Evolutionary conservation across 2,888 invertebrate species (phyloP), one percentile per base, ranked within the genome.

Genomic region (Platerodrilus igneus): DNA sequence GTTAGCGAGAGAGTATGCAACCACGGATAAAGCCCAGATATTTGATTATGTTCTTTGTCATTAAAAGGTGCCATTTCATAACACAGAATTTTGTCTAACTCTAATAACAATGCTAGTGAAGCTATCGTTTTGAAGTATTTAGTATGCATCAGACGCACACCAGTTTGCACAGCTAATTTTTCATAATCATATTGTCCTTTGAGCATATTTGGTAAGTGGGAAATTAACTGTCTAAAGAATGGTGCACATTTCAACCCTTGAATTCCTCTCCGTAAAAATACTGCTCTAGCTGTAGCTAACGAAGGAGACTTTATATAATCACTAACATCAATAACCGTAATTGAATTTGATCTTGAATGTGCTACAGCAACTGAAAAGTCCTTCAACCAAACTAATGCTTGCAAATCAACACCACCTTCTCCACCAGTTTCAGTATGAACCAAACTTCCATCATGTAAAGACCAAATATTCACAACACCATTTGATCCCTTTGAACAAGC

Each of bases 401-500:
- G 67, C 0, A 69, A 62, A 17, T 59, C 58, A 7, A 70, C 67
- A 0, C 78, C 78, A 2, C 69, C 67, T n/a, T n/a, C n/a, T 32
- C 56, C 65, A 2, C 76, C 77, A 7, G 72, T 69, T 14, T 70
- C 60, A 0, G 77, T 76, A 51, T 77, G 72, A 4, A 77, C 62
- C 25, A 79, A 58, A 41, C 70, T 71, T 1, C 76, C 76, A 59
- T 77, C 74, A 59, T 74, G 67, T 10, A 79, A 59, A 0, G 76
- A 75, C 79, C 79, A 79, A 37, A 79, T 68, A 53, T 79, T 79
- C 3, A 78, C 67, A 48, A 77, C 69, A 4, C 49, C 45, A 37
- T 52, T 61, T 2, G 60, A 56, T n/a, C 66, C 68, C 56, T 70
- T 69, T 2, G 62, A 51, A 52, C 70, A 71, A 45, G 76, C 77